phyloP scores from a whole-genome alignment of 2,113 vertebrate genomes.

The Pipra filicauda region DNA sequence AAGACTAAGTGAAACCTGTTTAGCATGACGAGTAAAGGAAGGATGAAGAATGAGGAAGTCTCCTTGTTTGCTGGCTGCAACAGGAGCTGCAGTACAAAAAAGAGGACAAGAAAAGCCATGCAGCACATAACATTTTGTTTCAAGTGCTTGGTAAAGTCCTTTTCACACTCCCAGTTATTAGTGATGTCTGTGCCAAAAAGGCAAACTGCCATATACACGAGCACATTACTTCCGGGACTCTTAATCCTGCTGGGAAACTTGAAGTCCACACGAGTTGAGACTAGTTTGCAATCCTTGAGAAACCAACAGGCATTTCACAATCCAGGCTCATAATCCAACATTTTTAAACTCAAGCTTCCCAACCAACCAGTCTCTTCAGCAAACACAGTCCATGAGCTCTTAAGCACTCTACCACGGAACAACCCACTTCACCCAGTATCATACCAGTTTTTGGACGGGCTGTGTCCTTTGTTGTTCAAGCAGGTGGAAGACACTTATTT shows the following conservation, averaged over 20 bases:
- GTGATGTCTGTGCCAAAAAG: neutral
- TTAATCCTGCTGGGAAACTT: neutral
- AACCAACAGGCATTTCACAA: neutral
- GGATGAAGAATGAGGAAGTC: conserved; percentile 7
- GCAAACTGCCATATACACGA: neutral
- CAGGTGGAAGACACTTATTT: neutral
- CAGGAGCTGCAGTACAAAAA: neutral
- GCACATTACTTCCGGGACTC: neutral
- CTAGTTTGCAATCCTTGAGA: neutral
- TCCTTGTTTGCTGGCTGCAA: neutral
- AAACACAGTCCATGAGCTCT: neutral
- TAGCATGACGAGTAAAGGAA: neutral
- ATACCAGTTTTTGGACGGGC: neutral
- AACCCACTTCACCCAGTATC: neutral
- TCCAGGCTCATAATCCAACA: neutral
- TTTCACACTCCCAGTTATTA: neutral
- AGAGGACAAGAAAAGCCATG: neutral
- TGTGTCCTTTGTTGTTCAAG: neutral
- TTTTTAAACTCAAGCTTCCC: neutral
- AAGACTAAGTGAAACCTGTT: neutral
- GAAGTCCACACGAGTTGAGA: neutral
- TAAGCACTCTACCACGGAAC: neutral
- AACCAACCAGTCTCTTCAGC: neutral
- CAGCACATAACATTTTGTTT: neutral
- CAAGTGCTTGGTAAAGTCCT: neutral